Evolutionary conservation across 2,888 invertebrate species (phyloP).

Genomic region (Tetropium fuscum): DNA sequence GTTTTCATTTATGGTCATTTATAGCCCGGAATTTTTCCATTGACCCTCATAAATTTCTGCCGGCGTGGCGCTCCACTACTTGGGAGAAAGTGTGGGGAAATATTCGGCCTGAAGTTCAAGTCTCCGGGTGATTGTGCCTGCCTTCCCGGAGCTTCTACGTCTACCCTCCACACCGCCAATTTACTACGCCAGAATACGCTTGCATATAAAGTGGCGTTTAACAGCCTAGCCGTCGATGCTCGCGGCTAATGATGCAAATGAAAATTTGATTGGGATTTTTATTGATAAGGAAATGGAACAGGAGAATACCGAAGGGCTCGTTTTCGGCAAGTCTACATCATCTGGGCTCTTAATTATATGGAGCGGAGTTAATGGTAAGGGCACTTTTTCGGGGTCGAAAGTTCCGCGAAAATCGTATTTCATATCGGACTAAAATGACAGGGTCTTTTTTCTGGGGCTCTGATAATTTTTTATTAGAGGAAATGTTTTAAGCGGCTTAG

Average conservation of each 20-base stretch:
- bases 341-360: too few relatives aligned
- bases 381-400: too few relatives aligned
- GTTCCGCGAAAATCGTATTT: too few relatives aligned
- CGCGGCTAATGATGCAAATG: constrained; percentile 35
- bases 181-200: constrained; percentile 20
- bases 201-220: constrained; percentile 38
- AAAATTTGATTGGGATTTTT: constrained; percentile 31
- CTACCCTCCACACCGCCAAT: constrained; percentile 20
- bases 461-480: too few relatives aligned
- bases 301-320: neutral
- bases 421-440: too few relatives aligned
- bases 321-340: constrained; percentile 3
- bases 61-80: constrained; percentile 5
- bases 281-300: constrained; percentile 9
- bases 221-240: constrained; percentile 24
- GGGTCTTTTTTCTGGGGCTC: too few relatives aligned
- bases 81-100: neutral
- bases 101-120: neutral
- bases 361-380: too few relatives aligned
- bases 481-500: too few relatives aligned
- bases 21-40: too few relatives aligned
- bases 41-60: constrained; percentile 8
- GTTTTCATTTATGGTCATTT: constrained; percentile 1
- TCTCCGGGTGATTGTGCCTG: neutral
- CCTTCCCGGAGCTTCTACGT: neutral